These are phyloP conservation scores for Cotesia congregata DNA, from an alignment of 2,888 invertebrate species.

Conservation along the genomic window DNA sequence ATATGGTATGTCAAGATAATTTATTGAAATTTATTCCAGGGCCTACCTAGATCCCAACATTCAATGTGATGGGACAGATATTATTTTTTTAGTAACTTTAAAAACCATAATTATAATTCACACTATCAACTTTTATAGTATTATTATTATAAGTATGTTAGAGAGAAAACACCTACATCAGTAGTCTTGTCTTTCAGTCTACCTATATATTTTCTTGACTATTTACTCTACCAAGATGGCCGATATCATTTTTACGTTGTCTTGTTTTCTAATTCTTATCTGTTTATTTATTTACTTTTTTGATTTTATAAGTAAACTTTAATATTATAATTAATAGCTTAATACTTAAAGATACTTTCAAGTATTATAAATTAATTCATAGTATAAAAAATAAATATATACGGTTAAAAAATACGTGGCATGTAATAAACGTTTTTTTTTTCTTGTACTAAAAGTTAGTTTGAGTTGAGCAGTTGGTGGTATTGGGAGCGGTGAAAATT, in stretches of 20 bases:
- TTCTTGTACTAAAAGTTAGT: neutral
- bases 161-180: slow-evolving; percentile 33
- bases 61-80: neutral
- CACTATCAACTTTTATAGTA: slow-evolving; percentile 29
- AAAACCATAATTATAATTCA: slow-evolving; percentile 45
- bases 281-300: neutral
- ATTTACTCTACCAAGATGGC: slow-evolving; percentile 54
- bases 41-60: slow-evolving; percentile 12
- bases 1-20: neutral
- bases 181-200: slow-evolving; percentile 27
- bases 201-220: slow-evolving; percentile 8
- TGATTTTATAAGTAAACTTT: neutral
- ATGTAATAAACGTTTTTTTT: neutral
- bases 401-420: neutral
- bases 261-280: slow-evolving; percentile 34
- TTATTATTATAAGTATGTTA: neutral
- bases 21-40: neutral
- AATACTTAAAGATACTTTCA: too few species aligned
- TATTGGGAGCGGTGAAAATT: slow-evolving; percentile 21
- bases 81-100: slow-evolving; percentile 35
- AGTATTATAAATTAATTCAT: neutral
- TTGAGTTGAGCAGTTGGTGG: slow-evolving; percentile 14
- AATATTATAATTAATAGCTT: too few species aligned
- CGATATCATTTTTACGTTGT: slow-evolving; percentile 54
- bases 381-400: neutral